Evolutionary conservation across 2,797 vertebrate genomes (phyloP).

Genomic region (Odontamblyopus rebecca): DNA sequence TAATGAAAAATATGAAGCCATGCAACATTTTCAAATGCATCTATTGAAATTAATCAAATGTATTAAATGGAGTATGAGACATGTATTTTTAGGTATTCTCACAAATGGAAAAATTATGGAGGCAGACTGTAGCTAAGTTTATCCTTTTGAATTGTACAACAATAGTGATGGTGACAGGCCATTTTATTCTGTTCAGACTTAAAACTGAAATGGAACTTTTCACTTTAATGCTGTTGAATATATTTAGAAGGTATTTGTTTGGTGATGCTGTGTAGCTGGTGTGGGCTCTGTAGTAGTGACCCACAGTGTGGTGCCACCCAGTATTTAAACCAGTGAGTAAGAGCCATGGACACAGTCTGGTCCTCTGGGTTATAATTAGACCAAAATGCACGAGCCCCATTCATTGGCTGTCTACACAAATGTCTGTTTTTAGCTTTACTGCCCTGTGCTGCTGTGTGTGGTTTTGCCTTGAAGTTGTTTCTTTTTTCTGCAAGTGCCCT

Average conservation of each 20-base stretch:
- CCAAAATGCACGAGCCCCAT: slow-evolving; percentile 52
- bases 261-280: slow-evolving; percentile 40
- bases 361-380: slow-evolving; percentile 70
- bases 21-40: too few relatives aligned
- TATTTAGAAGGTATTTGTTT: slow-evolving; percentile 26
- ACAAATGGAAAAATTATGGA: too few relatives aligned
- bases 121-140: too few relatives aligned
- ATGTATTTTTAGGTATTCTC: too few relatives aligned
- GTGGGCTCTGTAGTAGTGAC: slow-evolving; percentile 45
- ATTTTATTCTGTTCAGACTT: background rate
- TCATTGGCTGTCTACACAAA: slow-evolving; percentile 52
- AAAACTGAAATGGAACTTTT: background rate
- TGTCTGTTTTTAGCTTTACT: slow-evolving; percentile 42
- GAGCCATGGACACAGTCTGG: slow-evolving; percentile 49
- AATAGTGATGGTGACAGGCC: background rate
- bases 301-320: slow-evolving; percentile 69
- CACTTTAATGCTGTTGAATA: background rate
- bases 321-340: slow-evolving; percentile 57
- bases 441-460: slow-evolving; percentile 44
- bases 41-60: too few relatives aligned
- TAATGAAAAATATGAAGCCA: too few relatives aligned
- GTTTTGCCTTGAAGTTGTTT: slow-evolving; percentile 35
- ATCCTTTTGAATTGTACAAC: too few relatives aligned
- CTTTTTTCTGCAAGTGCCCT: slow-evolving; percentile 26
- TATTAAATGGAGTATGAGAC: too few relatives aligned